Conservation (phyloP, 2,888 invertebrate species). For the Callinectes sapidus region DNA sequence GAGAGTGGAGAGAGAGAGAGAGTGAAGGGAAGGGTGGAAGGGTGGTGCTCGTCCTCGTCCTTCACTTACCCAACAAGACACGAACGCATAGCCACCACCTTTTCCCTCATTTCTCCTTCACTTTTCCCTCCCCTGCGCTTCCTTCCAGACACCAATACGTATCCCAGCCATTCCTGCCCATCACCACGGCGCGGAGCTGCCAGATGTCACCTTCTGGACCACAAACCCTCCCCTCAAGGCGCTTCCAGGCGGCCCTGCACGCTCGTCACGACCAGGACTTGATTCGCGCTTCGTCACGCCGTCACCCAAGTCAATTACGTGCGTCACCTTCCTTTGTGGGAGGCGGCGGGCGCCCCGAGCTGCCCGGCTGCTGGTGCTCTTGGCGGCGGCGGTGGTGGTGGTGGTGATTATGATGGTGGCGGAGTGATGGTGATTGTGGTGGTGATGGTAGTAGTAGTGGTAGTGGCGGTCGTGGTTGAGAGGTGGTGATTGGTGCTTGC, state of each 20-base stretch:
- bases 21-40: background rate
- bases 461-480: background rate
- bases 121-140: background rate
- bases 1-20: background rate
- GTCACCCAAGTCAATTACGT: constrained; percentile 53
- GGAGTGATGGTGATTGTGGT: constrained; percentile 29
- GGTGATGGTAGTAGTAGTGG: background rate
- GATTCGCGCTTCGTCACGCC: constrained; percentile 53
- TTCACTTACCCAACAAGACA: background rate
- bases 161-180: background rate
- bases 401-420: constrained; percentile 19
- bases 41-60: background rate
- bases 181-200: background rate
- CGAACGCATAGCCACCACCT: background rate
- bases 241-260: background rate
- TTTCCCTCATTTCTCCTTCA: background rate
- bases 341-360: constrained; percentile 34
- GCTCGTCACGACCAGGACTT: constrained; percentile 34
- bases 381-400: constrained; percentile 3
- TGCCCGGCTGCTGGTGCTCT: constrained; percentile 8
- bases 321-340: constrained; percentile 58
- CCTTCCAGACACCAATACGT: background rate
- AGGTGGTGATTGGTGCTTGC: background rate
- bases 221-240: constrained; percentile 13
- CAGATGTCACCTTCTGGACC: background rate